phyloP scores from a whole-genome alignment of 2,113 vertebrate species.

The Hiodon alosoides region DNA sequence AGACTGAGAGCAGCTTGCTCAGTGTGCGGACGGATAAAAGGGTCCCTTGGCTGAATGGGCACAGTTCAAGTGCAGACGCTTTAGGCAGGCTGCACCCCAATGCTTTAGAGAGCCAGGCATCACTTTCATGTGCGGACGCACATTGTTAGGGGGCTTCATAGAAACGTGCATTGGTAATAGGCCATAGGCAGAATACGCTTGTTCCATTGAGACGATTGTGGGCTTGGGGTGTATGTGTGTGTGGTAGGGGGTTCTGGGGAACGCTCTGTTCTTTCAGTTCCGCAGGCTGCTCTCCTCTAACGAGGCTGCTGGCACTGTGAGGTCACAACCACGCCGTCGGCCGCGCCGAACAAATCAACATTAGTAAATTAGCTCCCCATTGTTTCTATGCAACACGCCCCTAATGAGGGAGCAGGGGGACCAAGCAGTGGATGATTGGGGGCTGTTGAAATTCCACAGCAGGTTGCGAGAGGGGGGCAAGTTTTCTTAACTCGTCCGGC shows the following conservation, averaged over 20 bases:
- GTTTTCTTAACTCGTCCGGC: not conserved
- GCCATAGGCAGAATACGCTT: slow-evolving; percentile 44
- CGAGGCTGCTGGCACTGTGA: slow-evolving; percentile 19
- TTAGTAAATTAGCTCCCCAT: slow-evolving; percentile 20
- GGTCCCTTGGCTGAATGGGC: slow-evolving; percentile 58
- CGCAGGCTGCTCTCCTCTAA: slow-evolving; percentile 15
- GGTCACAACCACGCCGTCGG: slow-evolving; percentile 19
- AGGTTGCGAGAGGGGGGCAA: not conserved
- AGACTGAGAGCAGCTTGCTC: slow-evolving; percentile 70
- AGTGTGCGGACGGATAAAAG: slow-evolving; percentile 64
- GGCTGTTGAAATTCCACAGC: not conserved
- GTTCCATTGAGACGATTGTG: slow-evolving; percentile 36
- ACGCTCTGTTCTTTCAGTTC: slow-evolving; percentile 10
- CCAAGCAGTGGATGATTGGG: no score
- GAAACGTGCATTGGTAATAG: slow-evolving; percentile 35
- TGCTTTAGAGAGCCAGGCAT: slow-evolving; percentile 42
- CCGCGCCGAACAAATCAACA: slow-evolving; percentile 21
- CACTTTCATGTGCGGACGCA: slow-evolving; percentile 48
- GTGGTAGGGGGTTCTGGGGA: slow-evolving; percentile 29
- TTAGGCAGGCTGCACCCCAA: slow-evolving; percentile 59
- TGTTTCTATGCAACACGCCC: not conserved
- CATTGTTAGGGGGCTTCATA: slow-evolving; percentile 39
- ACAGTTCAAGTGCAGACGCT: slow-evolving; percentile 63
- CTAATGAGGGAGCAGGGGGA: not conserved
- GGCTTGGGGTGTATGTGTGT: slow-evolving; percentile 15